Conservation (phyloP, 1,140 invertebrate species). For the Pogonomyrmex californicus region DNA sequence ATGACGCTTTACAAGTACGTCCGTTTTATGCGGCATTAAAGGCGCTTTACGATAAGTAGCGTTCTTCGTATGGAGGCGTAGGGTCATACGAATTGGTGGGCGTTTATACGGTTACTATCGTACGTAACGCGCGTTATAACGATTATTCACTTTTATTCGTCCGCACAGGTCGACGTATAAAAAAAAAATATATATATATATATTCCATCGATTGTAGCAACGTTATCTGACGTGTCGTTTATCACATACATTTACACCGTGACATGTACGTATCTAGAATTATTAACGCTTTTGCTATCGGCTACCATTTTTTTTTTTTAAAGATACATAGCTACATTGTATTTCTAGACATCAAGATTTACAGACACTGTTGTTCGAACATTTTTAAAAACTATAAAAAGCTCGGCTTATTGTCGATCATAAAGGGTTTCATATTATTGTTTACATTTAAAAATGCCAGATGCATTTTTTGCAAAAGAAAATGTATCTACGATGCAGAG, state of each 20-base stretch:
- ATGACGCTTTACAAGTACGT: slow-evolving; percentile 46
- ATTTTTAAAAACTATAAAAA: not conserved
- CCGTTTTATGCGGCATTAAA: slow-evolving; percentile 64
- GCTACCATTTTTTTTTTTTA: not conserved
- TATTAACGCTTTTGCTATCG: slow-evolving; percentile 16
- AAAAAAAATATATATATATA: slow-evolving; percentile 27
- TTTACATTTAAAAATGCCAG: too few species aligned
- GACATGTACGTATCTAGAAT: not conserved
- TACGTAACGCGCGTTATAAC: slow-evolving; percentile 43
- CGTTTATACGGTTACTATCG: slow-evolving; percentile 45
- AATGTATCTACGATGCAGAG: not conserved
- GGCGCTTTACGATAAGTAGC: slow-evolving; percentile 69
- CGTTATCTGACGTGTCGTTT: slow-evolving; percentile 34
- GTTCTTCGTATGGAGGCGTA: slow-evolving; percentile 49
- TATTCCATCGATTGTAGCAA: not conserved
- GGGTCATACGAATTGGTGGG: slow-evolving; percentile 41
- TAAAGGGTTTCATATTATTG: not conserved
- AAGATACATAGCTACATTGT: not conserved
- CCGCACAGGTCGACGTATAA: slow-evolving; percentile 14
- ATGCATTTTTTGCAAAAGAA: not conserved
- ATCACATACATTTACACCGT: not conserved
- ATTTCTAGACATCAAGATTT: slow-evolving; percentile 8
- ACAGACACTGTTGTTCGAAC: not conserved
- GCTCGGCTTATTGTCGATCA: not conserved
- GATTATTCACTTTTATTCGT: slow-evolving; percentile 61